Base-by-base conservation (phyloP, 2,113 vertebrate genomes). In the Otus sunia region DNA sequence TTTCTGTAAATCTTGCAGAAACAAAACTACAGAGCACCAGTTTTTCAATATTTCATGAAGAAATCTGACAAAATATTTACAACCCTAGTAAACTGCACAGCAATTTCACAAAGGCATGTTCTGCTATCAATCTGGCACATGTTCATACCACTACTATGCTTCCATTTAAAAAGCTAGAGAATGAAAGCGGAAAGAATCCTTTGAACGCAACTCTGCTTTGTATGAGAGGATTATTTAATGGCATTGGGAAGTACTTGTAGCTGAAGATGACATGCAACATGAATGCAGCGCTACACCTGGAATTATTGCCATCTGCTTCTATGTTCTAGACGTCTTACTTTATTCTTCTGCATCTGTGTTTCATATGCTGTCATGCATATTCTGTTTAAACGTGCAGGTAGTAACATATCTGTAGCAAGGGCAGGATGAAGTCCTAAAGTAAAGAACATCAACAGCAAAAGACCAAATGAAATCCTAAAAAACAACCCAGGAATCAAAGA, bases 21-120 rank as follows among this genome's bases (percentile, higher is more conserved):
- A 92, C 53, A 83, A 89, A 95, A 78, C 59, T 93, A 87, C 55
- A 90, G 73, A 97, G 85, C 19, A 89, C 11, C 50, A 67, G 43
- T 53, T 95, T 63, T 89, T 93, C 77, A 96, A 66, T 95, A 96
- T 92, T 97, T 93, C 92, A 96, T 85, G n/a, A 94, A 95, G 69
- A 95, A 94, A 91, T 50, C 20, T 94, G 92, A 93, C 85, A 92
- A 95, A 95, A 81, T 73, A 79, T 86, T 95, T 94, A 96, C 83
- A 86, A 88, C 41, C 4, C 2, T 89, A 94, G 91, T 83, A 93
- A 92, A 81, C 75, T 45, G 10, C 7, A 67, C 22, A 74, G 59
- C n/a, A 62, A 64, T 59, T 90, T 92, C 84, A 92, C 47, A 89
- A 52, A 90, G 60, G 50, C 36, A 52, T 45, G 30, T 43, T 69